Percentiles rank a stretch among this genome's conserved stretches.
Evolutionary conservation across 92 coral and sea anemone species (phyloP).

Genomic region (Actinernus sp.): DNA sequence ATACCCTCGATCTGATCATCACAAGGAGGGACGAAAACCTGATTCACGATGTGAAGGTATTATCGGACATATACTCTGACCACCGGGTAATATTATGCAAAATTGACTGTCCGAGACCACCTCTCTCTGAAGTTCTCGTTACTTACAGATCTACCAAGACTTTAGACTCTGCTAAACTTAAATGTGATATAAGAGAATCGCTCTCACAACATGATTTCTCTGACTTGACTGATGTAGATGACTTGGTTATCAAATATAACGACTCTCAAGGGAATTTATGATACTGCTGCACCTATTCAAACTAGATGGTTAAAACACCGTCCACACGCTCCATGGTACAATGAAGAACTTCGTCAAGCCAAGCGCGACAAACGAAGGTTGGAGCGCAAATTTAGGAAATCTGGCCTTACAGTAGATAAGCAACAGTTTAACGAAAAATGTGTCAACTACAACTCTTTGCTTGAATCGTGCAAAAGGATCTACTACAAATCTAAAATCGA

Average conservation of each 20-base stretch:
- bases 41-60: neutral
- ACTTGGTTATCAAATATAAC: constrained; percentile 1
- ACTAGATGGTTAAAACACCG: constrained; percentile 1
- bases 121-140: neutral
- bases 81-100: neutral
- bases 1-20: constrained; percentile 38
- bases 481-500: constrained; percentile 16
- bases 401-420: constrained; percentile 16
- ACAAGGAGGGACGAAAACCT: constrained; percentile 27
- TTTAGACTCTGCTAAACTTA: neutral
- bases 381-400: no score
- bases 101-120: constrained; percentile 6
- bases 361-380: constrained; percentile 17
- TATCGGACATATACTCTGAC: neutral
- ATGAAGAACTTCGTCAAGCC: constrained; percentile 4
- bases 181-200: neutral
- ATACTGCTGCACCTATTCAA: neutral
- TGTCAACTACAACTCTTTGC: constrained; percentile 5
- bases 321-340: constrained; percentile 22
- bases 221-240: neutral
- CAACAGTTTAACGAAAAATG: constrained; percentile 13
- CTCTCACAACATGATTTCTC: neutral
- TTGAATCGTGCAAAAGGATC: neutral
- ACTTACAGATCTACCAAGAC: neutral
- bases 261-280: neutral